Base-by-base conservation (phyloP, 1,140 invertebrate species). In the Vollenhovia emeryi region DNA sequence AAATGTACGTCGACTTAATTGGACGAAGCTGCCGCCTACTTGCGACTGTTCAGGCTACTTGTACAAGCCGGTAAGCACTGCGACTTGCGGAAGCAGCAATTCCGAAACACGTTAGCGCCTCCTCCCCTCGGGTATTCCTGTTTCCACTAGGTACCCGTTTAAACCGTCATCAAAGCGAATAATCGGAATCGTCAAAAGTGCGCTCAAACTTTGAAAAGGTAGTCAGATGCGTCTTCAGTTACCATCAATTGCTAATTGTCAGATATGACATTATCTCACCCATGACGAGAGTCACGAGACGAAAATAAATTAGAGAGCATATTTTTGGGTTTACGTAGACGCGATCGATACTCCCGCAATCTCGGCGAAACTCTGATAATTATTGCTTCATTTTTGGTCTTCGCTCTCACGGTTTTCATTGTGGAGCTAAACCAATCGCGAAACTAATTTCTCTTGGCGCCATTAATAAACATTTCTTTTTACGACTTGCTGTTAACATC, bases 1-100 rank as follows among this genome's bases (percentile, higher is more conserved):
- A 86, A 90, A 90, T 90, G 84, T 59, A 90, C 87, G 89, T 75
- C 76, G 71, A 87, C 86, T 91, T 91, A 90, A 91, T 91, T 91
- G 89, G 86, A 90, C 62, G 76, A 88, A 87, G 74, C 66, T 82
- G 78, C 80, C 71, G 86, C 66, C 83, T 76, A 40, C 75, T 88
- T 69, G 73, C 60, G 88, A 88, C 84, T 90, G 79, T 90, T 90
- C 86, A 84, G 69, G 76, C 79, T 74, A 88, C 84, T 89, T 84
- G 40, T 60, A 59, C 74, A 52, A 33, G 62, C 11, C n/a, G 30
- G n/a, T 36, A 52, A 48, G 62, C 45, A 43, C 57, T 59, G 84
- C 60, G 86, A 82, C 76, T 80, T 45, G 66, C 27, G 60, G 52
- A 64, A 45, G 66, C 76, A 69, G 69, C 87, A 75, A 89, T 89